Evolutionary conservation across 2,113 vertebrate species (phyloP), one percentile per base, ranked within the genome.

Genomic region (Thermophis baileyi): DNA sequence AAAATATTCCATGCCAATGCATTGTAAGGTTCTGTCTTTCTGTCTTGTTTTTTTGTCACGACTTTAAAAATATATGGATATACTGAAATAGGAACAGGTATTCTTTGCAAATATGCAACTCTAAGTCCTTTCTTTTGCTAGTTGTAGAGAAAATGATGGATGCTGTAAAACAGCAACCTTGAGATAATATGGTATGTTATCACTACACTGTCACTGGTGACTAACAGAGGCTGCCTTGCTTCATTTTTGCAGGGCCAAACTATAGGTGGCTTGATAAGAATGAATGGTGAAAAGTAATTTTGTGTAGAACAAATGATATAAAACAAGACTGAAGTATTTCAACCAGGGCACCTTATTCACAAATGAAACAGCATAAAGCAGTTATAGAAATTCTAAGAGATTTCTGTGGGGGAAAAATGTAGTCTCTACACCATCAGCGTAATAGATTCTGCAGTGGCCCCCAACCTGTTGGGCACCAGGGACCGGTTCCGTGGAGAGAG

Each of bases 111-210:
- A 90, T 96, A 27, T 44, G 86, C 89, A n/a, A 5, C 91, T 95
- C 92, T 90, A 96, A 95, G 95, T 96, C 93, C 92, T 95, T 95
- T 94, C 95, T 92, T 69, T n/a, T 69, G 4, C 44, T 94, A 88
- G 85, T 95, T 95, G 90, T 95, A 96, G 96, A 96, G 96, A 96
- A 96, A 97, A 51, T 0, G 1, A 95, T 93, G 93, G 92, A 47
- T 85, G 94, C 93, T 94, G 85, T 90, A 93, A 94, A 96, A 95
- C 89, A 95, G 89, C 69, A 95, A 47, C 93, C 93, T 93, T 60
- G 55, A 88, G 18, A 53, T 35, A 35, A 88, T 53, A 20, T 35
- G 87, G 49, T 88, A 22, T 53, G 30, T 51, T 51, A 49, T 87
- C 9, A 87, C 25, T 3, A 27, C 24, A 30, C 4, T 30, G 30